Conservation (phyloP, 2,797 vertebrate genomes). For the Lepidocolaptes lacrymiger region DNA sequence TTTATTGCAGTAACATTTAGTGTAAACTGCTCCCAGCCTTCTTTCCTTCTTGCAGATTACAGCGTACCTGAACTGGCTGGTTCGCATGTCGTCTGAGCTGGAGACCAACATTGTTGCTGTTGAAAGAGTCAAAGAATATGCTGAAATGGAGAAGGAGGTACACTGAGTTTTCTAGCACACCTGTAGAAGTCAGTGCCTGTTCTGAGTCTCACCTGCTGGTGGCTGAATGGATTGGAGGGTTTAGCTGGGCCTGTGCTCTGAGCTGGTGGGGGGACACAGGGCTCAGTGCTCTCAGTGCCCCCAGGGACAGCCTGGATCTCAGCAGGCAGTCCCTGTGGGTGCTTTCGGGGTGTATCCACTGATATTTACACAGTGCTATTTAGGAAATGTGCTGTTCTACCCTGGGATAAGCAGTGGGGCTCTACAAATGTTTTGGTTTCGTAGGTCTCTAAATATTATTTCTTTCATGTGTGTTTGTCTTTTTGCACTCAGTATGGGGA, state of each 20-base stretch:
- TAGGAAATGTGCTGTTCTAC: not conserved
- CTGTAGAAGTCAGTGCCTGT: not conserved
- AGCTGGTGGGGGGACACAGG: not conserved
- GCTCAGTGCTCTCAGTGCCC: not conserved
- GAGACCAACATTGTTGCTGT: conserved; percentile 97
- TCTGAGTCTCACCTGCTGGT: not conserved
- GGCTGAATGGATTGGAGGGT: not conserved
- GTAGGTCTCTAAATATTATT: not conserved
- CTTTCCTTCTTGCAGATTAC: conserved; percentile 76
- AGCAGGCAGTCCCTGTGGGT: not conserved
- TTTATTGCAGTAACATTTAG: not conserved
- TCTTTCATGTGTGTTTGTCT: not conserved
- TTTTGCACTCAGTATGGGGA: not conserved
- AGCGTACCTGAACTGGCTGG: conserved; percentile 89
- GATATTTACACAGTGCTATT: not conserved
- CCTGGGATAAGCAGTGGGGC: not conserved
- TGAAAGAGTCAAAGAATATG: conserved; percentile 91
- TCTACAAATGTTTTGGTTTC: not conserved
- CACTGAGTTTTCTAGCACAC: fast-evolving
- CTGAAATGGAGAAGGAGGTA: conserved; percentile 92
- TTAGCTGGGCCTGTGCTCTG: not conserved
- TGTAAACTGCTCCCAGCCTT: not conserved
- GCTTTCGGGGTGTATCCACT: not conserved
- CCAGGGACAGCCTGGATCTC: not conserved
- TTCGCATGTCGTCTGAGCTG: conserved; percentile 94